Evolutionary conservation across 2,797 vertebrate species (phyloP).

Genomic region (Tragopan temminckii): DNA sequence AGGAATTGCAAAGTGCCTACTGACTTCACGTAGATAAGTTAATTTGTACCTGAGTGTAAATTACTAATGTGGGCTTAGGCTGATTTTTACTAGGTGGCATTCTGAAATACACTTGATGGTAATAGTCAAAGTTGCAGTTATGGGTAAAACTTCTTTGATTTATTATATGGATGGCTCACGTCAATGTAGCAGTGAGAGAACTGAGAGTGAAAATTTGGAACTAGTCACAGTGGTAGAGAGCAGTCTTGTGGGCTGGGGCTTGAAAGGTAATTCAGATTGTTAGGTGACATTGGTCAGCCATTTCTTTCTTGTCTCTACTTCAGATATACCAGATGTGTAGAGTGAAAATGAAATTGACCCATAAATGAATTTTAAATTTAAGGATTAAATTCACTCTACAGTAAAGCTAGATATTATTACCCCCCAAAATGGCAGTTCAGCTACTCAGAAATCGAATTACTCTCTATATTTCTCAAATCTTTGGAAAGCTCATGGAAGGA

Average conservation of each 20-base stretch:
- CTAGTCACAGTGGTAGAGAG: background rate
- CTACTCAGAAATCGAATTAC: slow-evolving; percentile 15
- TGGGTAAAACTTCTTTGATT: background rate
- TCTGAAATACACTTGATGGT: background rate
- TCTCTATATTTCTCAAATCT: background rate
- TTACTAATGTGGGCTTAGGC: background rate
- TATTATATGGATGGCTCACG: background rate
- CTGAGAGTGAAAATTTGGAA: background rate
- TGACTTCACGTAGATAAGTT: background rate
- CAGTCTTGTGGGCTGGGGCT: background rate
- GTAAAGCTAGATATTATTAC: background rate
- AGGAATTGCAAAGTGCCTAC: background rate
- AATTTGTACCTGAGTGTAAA: slow-evolving; percentile 2
- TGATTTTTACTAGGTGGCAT: background rate
- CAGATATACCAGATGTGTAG: background rate
- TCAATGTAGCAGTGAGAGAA: background rate
- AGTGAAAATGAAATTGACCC: background rate
- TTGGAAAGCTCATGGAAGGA: background rate
- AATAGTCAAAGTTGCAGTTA: background rate
- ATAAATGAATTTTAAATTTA: background rate
- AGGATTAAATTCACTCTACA: background rate
- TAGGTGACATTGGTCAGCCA: background rate
- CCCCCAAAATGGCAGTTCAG: background rate
- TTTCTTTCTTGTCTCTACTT: background rate
- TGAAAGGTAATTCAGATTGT: background rate